Evolutionary conservation across 1,140 invertebrate species (phyloP).

Genomic region (Cydia splendana): DNA sequence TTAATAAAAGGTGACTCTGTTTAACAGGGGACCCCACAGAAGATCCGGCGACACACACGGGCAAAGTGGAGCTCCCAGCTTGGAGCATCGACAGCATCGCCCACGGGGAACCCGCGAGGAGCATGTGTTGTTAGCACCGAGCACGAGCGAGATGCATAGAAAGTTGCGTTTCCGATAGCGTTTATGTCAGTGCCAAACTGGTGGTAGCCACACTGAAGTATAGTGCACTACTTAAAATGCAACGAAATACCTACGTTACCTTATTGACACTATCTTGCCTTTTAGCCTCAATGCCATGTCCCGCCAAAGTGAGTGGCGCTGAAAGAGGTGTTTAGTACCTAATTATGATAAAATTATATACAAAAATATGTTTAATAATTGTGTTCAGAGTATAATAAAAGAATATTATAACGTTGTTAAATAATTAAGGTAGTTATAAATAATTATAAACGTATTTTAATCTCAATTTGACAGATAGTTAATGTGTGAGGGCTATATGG

Average conservation of each 20-base stretch:
- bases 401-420: background rate
- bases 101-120: conserved; percentile 80
- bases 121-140: conserved; percentile 80
- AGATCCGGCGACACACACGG: conserved; percentile 78
- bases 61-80: conserved; percentile 79
- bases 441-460: background rate
- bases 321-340: too few species aligned
- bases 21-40: conserved; percentile 54
- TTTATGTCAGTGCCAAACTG: too few species aligned
- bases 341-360: background rate
- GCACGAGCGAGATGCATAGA: too few species aligned
- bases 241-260: too few species aligned
- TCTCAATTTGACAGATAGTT: background rate
- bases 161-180: too few species aligned
- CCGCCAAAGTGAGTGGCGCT: too few species aligned
- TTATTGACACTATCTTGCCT: too few species aligned
- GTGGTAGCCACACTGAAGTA: too few species aligned
- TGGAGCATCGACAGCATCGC: conserved; percentile 82
- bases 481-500: background rate
- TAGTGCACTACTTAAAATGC: too few species aligned
- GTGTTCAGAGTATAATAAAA: conserved; percentile 11
- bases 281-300: too few species aligned
- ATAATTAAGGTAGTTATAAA: background rate
- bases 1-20: too few species aligned
- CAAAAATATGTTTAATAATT: background rate